These are phyloP conservation scores for Agrotis clavis DNA, from an alignment of 2,888 invertebrate genomes.

Conservation along the genomic window DNA sequence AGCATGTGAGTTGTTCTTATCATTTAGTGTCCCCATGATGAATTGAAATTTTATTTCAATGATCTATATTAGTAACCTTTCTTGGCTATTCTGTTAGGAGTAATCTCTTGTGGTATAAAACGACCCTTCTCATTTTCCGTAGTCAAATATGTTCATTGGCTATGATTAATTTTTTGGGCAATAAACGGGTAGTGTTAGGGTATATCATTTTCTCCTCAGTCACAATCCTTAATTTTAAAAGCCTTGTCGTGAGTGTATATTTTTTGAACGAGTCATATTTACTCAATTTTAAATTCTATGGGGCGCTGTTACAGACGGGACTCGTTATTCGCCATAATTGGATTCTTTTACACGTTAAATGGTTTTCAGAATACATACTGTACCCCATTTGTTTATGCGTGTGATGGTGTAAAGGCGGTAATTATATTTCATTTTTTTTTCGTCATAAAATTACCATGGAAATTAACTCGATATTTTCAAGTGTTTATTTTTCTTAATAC, in stretches of 20 bases:
- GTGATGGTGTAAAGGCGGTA: constrained; percentile 1
- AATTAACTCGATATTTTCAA: neutral
- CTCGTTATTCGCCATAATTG: constrained; percentile 75
- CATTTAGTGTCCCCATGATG: neutral
- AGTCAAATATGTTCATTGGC: constrained; percentile 12
- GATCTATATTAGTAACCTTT: too few relatives aligned
- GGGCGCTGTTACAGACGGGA: constrained; percentile 74
- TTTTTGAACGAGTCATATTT: constrained; percentile 70
- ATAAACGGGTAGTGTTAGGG: neutral
- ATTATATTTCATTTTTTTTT: constrained; percentile 17
- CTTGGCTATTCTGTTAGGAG: neutral
- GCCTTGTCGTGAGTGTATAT: constrained; percentile 36
- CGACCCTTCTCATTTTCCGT: constrained; percentile 6
- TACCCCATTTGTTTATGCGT: constrained; percentile 11
- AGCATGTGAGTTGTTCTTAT: constrained; percentile 17
- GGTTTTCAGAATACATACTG: constrained; percentile 43
- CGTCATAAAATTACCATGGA: neutral
- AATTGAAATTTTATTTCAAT: too few relatives aligned
- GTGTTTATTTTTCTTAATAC: neutral
- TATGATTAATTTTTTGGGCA: neutral
- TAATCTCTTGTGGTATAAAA: constrained; percentile 4
- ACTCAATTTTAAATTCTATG: constrained; percentile 74
- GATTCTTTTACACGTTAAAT: constrained; percentile 62
- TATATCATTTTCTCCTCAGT: neutral
- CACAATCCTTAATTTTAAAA: constrained; percentile 34